phyloP scores from a whole-genome alignment of 2,113 vertebrate genomes.

The Centrocercus urophasianus region DNA sequence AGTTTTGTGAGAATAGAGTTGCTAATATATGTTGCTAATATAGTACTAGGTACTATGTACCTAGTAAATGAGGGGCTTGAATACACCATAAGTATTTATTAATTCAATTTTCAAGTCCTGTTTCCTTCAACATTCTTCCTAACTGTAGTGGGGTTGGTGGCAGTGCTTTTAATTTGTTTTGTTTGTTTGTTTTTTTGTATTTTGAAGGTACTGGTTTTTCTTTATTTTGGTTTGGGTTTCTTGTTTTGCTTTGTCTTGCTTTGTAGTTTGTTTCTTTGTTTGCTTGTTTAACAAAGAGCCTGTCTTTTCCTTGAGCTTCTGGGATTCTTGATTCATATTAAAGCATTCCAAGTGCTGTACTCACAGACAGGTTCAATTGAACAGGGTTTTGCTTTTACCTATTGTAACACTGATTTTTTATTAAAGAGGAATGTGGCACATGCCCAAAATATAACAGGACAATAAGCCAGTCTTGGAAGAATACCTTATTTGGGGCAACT shows the following conservation, averaged over 20 bases:
- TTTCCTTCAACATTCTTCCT: neutral
- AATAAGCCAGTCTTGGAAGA: neutral
- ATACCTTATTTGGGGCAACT: conserved; percentile 28
- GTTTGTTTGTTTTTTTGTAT: neutral
- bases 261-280: no score
- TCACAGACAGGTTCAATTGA: conserved; percentile 5
- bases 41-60: neutral
- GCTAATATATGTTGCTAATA: neutral
- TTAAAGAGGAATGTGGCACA: conserved; percentile 8
- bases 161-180: neutral
- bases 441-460: conserved; percentile 7
- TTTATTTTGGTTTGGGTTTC: fast-evolving
- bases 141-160: neutral
- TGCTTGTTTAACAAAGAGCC: neutral
- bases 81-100: neutral
- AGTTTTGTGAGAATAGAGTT: neutral
- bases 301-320: conserved; percentile 20
- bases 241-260: neutral
- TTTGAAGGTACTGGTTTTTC: neutral
- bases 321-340: conserved; percentile 13
- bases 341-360: conserved; percentile 55
- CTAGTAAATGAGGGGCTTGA: neutral
- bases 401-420: conserved; percentile 17
- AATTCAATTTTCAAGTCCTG: neutral
- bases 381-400: conserved; percentile 1